Base-by-base conservation (phyloP, 2,113 vertebrate genomes). In the Nycticryphes semicollaris region DNA sequence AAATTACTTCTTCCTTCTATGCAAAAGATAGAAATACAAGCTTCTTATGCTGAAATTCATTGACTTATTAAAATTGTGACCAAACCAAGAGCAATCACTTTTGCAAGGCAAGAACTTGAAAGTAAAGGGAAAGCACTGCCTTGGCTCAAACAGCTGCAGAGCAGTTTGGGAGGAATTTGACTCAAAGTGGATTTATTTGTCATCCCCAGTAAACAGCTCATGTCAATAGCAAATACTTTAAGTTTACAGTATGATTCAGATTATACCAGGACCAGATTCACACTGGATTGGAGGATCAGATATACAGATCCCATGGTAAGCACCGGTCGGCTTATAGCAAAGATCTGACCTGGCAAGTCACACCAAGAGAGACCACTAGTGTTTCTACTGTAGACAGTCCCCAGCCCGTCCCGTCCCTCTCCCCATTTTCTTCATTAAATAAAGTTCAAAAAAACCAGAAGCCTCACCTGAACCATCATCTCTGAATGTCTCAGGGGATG, bases 401-500 rank as follows among this genome's bases (percentile, higher is more conserved):
- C 37, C n/a, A n/a, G n/a, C n/a, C n/a, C n/a, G n/a, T n/a, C n/a
- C n/a, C n/a, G n/a, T n/a, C n/a, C n/a, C n/a, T n/a, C n/a, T 43
- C 41, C 14, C 5, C 5, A n/a, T 50, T 37, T 68, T 51, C 35
- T 57, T n/a, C 7, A 56, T 20, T 24, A 77, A 83, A 74, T 12
- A 70, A 66, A 86, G 18, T 35, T 30, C 7, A 50, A 67, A 82
- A 47, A 51, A 50, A 35, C 24, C 24, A 67, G 14, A 92, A 79
- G 39, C 72, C 85, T 94, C 80, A 99, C 98, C 98, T 56, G 63
- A 94, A 63, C 4, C 47, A 64, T 93, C 91, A 95, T 97, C 96
- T 95, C 98, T 98, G 91, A 99, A 98, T 50, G 97, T 97, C 97
- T 99, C 99, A 39, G 99, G 98, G 39, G 98, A 99, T 14, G 98